Percentiles rank a stretch among this genome's conserved stretches.
Evolutionary conservation across 2,888 invertebrate genomes (phyloP).

Genomic region (Leptarthrus brevirostris): DNA sequence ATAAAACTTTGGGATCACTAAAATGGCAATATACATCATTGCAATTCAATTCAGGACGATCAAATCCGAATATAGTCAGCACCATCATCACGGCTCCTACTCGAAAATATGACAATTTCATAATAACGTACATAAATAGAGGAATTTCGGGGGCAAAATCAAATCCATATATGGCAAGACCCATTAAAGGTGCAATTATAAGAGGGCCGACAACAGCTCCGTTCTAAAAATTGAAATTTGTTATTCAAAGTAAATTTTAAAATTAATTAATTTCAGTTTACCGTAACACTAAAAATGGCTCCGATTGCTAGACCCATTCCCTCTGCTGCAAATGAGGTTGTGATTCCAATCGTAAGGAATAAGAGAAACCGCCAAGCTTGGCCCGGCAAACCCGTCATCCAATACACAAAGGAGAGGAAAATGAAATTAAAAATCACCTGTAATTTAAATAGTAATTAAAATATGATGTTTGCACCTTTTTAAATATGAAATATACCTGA

Average conservation of each 20-base stretch:
- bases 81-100: conserved; percentile 75
- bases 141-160: conserved; percentile 76
- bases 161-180: conserved; percentile 76
- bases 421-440: conserved; percentile 72
- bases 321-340: conserved; percentile 80
- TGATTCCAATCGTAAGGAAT: conserved; percentile 75
- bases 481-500: conserved; percentile 63
- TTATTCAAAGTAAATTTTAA: too few relatives aligned
- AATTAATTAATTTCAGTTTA: conserved; percentile 65
- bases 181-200: conserved; percentile 75
- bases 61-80: conserved; percentile 74
- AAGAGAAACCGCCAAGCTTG: conserved; percentile 74
- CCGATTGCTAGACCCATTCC: conserved; percentile 84
- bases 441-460: conserved; percentile 16
- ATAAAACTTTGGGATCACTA: conserved; percentile 73
- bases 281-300: conserved; percentile 74
- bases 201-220: conserved; percentile 77
- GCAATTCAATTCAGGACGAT: conserved; percentile 71
- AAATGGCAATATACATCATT: conserved; percentile 75
- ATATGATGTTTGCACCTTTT: background rate
- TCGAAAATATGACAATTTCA: conserved; percentile 76
- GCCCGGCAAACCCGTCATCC: conserved; percentile 77
- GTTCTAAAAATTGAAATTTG: conserved; percentile 68
- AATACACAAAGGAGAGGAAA: conserved; percentile 73
- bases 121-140: conserved; percentile 71